phyloP scores from a whole-genome alignment of 2,113 vertebrate genomes.

The Platycercus adscitus region DNA sequence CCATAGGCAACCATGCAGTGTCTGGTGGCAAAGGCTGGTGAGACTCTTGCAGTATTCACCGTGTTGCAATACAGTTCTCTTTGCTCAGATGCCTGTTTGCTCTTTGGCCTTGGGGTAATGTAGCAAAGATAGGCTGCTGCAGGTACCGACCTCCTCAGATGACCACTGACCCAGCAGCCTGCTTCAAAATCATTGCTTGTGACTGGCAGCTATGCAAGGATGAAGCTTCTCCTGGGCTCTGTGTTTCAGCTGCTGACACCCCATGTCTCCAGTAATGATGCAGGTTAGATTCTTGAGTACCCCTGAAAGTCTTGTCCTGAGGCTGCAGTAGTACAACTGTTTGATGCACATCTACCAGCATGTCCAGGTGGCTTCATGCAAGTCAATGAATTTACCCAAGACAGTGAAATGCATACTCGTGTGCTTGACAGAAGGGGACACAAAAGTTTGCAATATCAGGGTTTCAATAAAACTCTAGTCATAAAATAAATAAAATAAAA shows the following conservation, averaged over 20 bases:
- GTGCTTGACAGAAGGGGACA: background rate
- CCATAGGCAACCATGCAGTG: rapidly evolving
- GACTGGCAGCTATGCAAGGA: background rate
- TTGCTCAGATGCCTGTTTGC: background rate
- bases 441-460: background rate
- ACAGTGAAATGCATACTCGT: background rate
- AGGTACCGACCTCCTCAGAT: background rate
- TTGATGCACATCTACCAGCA: background rate
- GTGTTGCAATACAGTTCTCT: background rate
- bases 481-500: background rate
- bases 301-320: rapidly evolving
- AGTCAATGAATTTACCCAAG: background rate
- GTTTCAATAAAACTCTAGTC: background rate
- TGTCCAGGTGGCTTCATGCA: background rate
- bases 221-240: background rate
- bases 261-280: background rate
- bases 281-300: background rate
- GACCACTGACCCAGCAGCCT: background rate
- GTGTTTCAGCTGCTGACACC: background rate
- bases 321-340: background rate
- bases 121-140: background rate
- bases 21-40: background rate
- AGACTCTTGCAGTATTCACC: background rate
- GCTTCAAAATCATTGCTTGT: rapidly evolving
- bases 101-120: background rate